phyloP scores from a whole-genome alignment of 64 coral and sea anemone genomes.

The Cladopsammia gracilis region DNA sequence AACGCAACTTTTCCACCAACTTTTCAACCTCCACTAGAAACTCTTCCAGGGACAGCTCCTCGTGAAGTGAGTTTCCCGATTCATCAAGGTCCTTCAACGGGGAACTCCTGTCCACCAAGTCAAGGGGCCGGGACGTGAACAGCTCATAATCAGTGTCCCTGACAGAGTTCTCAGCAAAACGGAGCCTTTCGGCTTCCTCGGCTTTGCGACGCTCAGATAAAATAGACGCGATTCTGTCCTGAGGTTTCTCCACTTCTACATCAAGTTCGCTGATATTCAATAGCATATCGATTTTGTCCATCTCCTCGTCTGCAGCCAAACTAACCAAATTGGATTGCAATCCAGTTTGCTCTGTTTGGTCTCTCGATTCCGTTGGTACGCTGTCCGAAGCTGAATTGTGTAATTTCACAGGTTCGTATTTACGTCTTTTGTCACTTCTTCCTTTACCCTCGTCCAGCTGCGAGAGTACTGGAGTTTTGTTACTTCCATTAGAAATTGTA shows the following conservation, averaged over 20 bases:
- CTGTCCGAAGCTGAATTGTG: not conserved
- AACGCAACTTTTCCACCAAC: constrained; percentile 81
- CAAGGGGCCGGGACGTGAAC: constrained; percentile 25
- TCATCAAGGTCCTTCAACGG: constrained; percentile 72
- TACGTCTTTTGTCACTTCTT: not conserved
- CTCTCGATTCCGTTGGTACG: not conserved
- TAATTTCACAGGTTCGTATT: not conserved
- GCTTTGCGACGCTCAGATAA: constrained; percentile 29
- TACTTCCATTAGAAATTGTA: not conserved
- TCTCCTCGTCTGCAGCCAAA: constrained; percentile 8
- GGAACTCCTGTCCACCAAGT: constrained; percentile 25
- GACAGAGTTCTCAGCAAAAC: constrained; percentile 32
- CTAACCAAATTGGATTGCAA: not conserved
- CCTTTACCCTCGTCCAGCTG: not conserved
- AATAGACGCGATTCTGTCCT: constrained; percentile 42
- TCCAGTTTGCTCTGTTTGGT: not conserved
- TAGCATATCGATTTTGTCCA: constrained; percentile 35
- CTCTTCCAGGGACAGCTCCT: constrained; percentile 68
- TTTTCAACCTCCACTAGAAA: constrained; percentile 87
- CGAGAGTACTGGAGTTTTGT: not conserved
- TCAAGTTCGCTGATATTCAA: not conserved
- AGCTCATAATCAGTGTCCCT: constrained; percentile 48
- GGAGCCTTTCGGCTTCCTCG: constrained; percentile 49
- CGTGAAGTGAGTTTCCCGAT: constrained; percentile 66
- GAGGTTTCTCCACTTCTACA: constrained; percentile 27